These are phyloP conservation scores for Masnerella sp. DNA, from an alignment of 2,888 invertebrate species.

Conservation along the genomic window DNA sequence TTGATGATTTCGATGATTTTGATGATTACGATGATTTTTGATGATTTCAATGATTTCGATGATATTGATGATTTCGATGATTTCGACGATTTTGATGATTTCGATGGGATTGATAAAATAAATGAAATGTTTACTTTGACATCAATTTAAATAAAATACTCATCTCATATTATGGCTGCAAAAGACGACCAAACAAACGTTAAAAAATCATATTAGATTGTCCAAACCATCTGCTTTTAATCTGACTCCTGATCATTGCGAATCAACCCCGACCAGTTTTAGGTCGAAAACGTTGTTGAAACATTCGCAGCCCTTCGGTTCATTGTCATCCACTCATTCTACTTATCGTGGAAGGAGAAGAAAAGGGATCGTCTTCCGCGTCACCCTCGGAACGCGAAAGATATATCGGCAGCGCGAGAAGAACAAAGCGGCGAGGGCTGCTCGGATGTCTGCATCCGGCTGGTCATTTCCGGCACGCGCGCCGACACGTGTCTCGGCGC, in stretches of 20 bases:
- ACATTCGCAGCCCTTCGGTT: constrained; percentile 55
- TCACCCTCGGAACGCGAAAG: constrained; percentile 62
- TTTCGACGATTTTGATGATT: too few species aligned
- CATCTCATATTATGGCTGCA: too few species aligned
- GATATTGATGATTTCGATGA: too few species aligned
- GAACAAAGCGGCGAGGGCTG: constrained; percentile 69
- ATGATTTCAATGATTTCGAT: too few species aligned
- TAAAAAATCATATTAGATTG: neutral
- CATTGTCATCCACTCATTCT: constrained; percentile 45
- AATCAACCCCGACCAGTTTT: constrained; percentile 19
- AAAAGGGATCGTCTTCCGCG: constrained; percentile 51
- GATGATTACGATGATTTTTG: too few species aligned
- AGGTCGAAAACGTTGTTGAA: constrained; percentile 26
- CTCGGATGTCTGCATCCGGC: constrained; percentile 77
- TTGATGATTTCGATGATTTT: too few species aligned
- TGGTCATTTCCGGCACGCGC: constrained; percentile 78
- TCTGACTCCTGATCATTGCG: constrained; percentile 30
- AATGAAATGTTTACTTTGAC: too few species aligned
- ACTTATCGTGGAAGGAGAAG: constrained; percentile 28
- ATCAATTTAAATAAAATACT: too few species aligned
- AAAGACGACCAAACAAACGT: neutral
- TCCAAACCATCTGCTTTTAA: constrained; percentile 31
- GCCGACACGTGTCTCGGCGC: constrained; percentile 73
- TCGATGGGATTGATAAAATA: too few species aligned
- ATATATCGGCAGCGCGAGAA: constrained; percentile 66